phyloP scores from a whole-genome alignment of 1,140 invertebrate species.

The Amyelois transitella region DNA sequence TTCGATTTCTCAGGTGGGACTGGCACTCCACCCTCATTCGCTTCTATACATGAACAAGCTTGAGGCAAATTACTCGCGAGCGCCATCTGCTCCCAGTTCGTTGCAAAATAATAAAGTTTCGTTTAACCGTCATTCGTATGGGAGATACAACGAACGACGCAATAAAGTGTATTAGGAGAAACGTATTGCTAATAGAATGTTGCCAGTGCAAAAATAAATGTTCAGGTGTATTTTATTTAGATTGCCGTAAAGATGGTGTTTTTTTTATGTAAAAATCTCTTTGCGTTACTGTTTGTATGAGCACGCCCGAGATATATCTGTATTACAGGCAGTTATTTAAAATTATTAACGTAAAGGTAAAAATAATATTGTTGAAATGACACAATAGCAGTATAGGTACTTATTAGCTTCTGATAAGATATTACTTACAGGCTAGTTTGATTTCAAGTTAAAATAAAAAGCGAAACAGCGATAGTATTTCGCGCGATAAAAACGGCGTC shows the following conservation, averaged over 20 bases:
- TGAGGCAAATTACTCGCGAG: slow-evolving; percentile 41
- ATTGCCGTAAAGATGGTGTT: background rate
- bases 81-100: slow-evolving; percentile 49
- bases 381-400: too few relatives aligned
- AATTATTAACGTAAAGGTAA: too few relatives aligned
- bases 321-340: too few relatives aligned
- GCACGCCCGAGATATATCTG: too few relatives aligned
- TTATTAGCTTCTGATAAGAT: too few relatives aligned
- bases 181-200: slow-evolving; percentile 53
- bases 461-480: too few relatives aligned
- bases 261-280: background rate
- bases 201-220: slow-evolving; percentile 6
- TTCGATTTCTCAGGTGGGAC: background rate
- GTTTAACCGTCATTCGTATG: slow-evolving; percentile 69
- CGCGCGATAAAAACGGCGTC: too few relatives aligned
- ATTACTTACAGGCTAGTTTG: too few relatives aligned
- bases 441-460: too few relatives aligned
- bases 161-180: slow-evolving; percentile 65
- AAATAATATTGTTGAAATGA: too few relatives aligned
- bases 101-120: slow-evolving; percentile 65
- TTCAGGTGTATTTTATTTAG: slow-evolving; percentile 14
- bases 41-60: background rate
- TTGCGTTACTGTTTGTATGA: background rate
- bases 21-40: background rate
- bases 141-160: slow-evolving; percentile 58